A percentile compares a stretch with the other conserved stretches of the same genome.
phyloP scores from a whole-genome alignment of 1,140 invertebrate genomes.

The Penaeus chinensis region DNA sequence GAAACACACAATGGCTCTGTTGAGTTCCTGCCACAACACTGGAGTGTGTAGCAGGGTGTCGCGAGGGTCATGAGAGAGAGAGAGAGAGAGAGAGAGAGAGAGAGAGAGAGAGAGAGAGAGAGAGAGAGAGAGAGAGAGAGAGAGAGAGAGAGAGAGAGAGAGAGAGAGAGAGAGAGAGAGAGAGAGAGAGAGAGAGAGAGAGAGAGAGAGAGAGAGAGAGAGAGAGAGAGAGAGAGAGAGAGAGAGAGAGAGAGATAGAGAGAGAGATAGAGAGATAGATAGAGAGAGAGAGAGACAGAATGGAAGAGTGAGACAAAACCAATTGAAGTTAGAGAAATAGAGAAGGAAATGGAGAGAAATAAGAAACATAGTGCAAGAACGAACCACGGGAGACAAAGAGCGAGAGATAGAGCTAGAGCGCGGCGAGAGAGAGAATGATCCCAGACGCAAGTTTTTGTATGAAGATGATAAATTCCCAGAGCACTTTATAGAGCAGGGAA shows the following conservation, averaged over 20 bases:
- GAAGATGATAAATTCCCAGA: no score
- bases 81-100: no score
- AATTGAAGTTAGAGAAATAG: neutral
- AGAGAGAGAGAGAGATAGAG: neutral
- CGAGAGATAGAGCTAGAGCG: neutral
- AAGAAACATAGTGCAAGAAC: neutral
- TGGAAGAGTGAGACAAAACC: neutral
- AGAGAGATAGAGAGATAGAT: no score
- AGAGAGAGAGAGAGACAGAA: neutral
- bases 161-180: neutral
- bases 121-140: neutral
- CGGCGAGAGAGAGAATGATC: conserved; percentile 2
- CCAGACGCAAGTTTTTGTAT: neutral
- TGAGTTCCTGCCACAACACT: no score
- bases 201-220: no score
- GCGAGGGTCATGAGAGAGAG: no score
- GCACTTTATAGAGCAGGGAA: no score
- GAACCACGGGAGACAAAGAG: neutral
- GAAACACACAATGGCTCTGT: no score
- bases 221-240: neutral
- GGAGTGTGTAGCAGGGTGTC: no score
- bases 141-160: neutral
- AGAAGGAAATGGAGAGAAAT: neutral
- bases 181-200: neutral
- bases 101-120: neutral